Evolutionary conservation across 2,113 vertebrate species (phyloP), one percentile per base, ranked within the genome.

Genomic region (Athene noctua): DNA sequence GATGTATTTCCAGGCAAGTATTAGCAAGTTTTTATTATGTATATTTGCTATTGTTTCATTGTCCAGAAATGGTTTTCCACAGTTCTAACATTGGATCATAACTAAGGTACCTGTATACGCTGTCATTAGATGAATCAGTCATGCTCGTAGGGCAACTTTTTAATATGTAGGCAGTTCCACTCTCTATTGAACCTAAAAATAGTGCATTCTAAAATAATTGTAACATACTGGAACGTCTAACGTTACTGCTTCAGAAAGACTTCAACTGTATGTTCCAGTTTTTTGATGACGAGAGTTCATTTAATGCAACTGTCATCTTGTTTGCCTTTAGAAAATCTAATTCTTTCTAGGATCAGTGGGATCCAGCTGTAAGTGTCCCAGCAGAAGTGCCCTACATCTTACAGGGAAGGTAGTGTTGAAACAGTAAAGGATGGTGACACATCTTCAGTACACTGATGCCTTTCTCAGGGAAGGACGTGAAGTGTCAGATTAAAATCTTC

Each of bases 1-100:
- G 42, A 65, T 21, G 15, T 97, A 65, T 98, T 98, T 96, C 98
- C 98, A 78, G 98, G 98, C 91, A 97, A 97, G 97, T 97, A 75
- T 49, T 75, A 62, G 15, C 7, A 44, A 66, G 3, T 38, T 70
- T 71, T 90, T 78, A 22, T 79, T 77, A 34, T 54, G 10, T 90
- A 2, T 82, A n/a, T 66, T 94, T 74, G 13, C 32, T 79, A 14
- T 36, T 75, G 15, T 71, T 94, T 74, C 26, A n/a, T 58, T 91
- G 20, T 42, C 17, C 34, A 75, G 57, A 92, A 75, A 8, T 17
- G 5, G 15, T 85, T 87, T 97, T 87, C 18, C 14, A 38, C 47
- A 51, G 15, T 81, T 79, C 13, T 59, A 75, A 74, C 30, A 38
- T 29, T 29, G 13, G 71, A 49, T 88, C 36, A 71, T 86, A 44